Conservation (phyloP, 2,888 invertebrate genomes). For the Lepidocyrtoides sp. region DNA sequence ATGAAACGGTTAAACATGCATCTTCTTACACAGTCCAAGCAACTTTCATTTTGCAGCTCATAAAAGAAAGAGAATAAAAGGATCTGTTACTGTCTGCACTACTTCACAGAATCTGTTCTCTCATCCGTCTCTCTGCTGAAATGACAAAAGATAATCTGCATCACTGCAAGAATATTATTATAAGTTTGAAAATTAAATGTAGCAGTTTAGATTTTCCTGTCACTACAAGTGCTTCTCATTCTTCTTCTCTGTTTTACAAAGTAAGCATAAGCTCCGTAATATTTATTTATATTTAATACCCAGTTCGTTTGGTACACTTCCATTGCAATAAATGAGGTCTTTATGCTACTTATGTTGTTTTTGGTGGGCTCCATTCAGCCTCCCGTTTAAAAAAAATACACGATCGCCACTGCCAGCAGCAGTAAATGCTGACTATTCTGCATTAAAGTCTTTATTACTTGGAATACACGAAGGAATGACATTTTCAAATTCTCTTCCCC, state of each 20-base stretch:
- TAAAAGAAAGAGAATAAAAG: too few species aligned
- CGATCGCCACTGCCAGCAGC: background rate
- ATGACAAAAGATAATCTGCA: too few species aligned
- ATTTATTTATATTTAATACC: slow-evolving; percentile 30
- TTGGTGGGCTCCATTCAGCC: background rate
- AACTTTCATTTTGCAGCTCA: too few species aligned
- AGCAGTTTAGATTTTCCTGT: background rate
- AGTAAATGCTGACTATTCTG: background rate
- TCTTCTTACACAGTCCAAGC: too few species aligned
- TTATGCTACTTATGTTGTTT: background rate
- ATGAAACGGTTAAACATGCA: too few species aligned
- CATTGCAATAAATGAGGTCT: slow-evolving; percentile 34
- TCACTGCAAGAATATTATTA: too few species aligned
- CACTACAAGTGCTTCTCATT: background rate
- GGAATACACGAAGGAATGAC: slow-evolving; percentile 9
- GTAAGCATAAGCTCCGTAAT: slow-evolving; percentile 5
- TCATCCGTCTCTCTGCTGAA: too few species aligned
- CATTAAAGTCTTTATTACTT: slow-evolving; percentile 7
- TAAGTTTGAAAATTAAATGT: background rate
- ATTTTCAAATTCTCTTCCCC: background rate
- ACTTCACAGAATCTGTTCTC: too few species aligned
- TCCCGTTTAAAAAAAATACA: background rate
- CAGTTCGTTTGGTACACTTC: slow-evolving; percentile 30
- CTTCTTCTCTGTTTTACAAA: background rate
- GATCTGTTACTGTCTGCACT: too few species aligned